phyloP scores from a whole-genome alignment of 2,113 vertebrate genomes.

The Microtus oregoni region DNA sequence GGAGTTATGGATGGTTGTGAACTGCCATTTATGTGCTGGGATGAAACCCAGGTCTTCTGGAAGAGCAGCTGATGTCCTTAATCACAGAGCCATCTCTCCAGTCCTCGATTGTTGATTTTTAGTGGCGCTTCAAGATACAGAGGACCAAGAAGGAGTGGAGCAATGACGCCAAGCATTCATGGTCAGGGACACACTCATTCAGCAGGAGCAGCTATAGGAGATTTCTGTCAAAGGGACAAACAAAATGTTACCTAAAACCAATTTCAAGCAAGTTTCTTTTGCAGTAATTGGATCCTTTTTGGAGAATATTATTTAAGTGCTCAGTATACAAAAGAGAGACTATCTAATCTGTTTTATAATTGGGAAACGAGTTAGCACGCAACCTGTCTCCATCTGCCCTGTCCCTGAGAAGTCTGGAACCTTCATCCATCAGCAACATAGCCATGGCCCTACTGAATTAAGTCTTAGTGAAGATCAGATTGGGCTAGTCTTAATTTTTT shows the following conservation, averaged over 20 bases:
- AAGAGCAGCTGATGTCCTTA: neutral
- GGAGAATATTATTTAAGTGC: neutral
- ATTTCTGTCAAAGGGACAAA: neutral
- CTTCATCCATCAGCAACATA: neutral
- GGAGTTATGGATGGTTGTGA: neutral
- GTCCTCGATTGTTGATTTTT: neutral
- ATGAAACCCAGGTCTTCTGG: neutral
- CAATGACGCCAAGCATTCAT: neutral
- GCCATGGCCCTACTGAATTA: neutral
- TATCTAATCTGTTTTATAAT: neutral
- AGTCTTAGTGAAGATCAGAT: neutral
- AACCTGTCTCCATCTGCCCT: neutral
- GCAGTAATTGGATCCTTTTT: neutral
- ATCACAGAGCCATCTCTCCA: neutral
- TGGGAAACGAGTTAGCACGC: neutral
- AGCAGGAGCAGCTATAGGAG: neutral
- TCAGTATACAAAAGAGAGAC: neutral
- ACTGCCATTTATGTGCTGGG: neutral
- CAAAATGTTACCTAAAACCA: constrained; percentile 21
- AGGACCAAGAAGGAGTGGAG: neutral
- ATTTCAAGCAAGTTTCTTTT: neutral
- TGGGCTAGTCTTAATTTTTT: neutral
- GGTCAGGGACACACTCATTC: neutral
- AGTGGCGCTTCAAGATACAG: neutral
- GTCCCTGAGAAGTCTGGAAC: neutral